phyloP scores from a whole-genome alignment of 2,797 vertebrate genomes.

The Sebastes ruberrimus region DNA sequence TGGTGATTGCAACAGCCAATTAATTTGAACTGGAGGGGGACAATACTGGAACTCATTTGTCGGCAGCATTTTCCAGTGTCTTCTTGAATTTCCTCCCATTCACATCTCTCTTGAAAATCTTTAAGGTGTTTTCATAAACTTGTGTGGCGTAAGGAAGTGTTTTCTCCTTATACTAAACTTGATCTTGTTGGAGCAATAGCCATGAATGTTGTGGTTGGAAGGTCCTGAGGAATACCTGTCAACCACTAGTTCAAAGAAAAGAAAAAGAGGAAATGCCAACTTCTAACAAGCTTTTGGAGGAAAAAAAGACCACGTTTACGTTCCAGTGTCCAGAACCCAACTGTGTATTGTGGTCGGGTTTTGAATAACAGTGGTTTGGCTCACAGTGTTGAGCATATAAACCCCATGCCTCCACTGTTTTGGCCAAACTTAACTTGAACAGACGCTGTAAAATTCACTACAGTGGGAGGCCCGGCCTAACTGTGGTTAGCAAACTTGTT shows the following conservation, averaged over 20 bases:
- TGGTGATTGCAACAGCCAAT: background rate
- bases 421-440: constrained; percentile 55
- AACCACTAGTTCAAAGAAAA: constrained; percentile 50
- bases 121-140: background rate
- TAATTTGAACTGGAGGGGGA: background rate
- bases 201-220: constrained; percentile 35
- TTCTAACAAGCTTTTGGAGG: constrained; percentile 42
- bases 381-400: constrained; percentile 40
- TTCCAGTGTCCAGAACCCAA: constrained; percentile 63
- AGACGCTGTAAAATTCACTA: constrained; percentile 56
- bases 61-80: background rate
- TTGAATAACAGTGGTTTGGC: constrained; percentile 74
- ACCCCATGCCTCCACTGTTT: constrained; percentile 48
- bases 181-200: constrained; percentile 44
- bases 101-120: background rate
- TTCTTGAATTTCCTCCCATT: background rate
- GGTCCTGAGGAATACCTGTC: constrained; percentile 46
- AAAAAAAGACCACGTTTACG: constrained; percentile 66
- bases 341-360: constrained; percentile 68
- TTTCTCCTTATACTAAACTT: background rate
- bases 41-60: background rate
- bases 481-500: constrained; percentile 47
- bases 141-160: background rate
- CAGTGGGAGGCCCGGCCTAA: constrained; percentile 23
- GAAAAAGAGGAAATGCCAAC: constrained; percentile 36